Evolutionary conservation across 2,113 vertebrate species (phyloP).

Genomic region (Ameiurus melas): DNA sequence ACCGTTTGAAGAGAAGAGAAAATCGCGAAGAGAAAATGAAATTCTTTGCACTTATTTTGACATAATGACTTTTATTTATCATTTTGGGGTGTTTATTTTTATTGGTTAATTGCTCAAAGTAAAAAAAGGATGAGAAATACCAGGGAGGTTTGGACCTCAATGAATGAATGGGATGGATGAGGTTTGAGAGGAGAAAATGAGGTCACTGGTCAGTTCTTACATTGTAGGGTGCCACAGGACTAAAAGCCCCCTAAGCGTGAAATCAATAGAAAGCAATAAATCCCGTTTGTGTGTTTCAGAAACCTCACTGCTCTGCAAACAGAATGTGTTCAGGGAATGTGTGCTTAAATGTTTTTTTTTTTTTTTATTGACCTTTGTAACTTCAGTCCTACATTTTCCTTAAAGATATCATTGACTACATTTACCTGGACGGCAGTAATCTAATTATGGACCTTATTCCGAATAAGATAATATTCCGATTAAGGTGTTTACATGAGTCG

Average conservation of each 20-base stretch:
- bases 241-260: background rate
- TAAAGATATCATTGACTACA: background rate
- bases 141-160: background rate
- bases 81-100: background rate
- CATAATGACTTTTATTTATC: background rate
- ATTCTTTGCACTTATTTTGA: background rate
- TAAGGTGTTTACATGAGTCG: too few species aligned
- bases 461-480: too few species aligned
- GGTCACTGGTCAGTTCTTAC: background rate
- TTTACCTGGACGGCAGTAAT: too few species aligned
- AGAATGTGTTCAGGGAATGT: background rate
- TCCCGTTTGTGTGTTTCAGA: background rate
- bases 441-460: too few species aligned
- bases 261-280: background rate
- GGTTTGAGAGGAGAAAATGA: background rate
- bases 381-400: background rate
- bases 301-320: background rate
- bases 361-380: background rate
- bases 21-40: background rate
- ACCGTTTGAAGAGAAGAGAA: background rate
- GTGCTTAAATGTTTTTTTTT: background rate
- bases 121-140: background rate
- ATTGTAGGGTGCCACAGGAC: background rate
- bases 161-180: background rate
- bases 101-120: background rate